phyloP scores from a whole-genome alignment of 2,888 invertebrate genomes.

The Caenorhabditis macrosperma region DNA sequence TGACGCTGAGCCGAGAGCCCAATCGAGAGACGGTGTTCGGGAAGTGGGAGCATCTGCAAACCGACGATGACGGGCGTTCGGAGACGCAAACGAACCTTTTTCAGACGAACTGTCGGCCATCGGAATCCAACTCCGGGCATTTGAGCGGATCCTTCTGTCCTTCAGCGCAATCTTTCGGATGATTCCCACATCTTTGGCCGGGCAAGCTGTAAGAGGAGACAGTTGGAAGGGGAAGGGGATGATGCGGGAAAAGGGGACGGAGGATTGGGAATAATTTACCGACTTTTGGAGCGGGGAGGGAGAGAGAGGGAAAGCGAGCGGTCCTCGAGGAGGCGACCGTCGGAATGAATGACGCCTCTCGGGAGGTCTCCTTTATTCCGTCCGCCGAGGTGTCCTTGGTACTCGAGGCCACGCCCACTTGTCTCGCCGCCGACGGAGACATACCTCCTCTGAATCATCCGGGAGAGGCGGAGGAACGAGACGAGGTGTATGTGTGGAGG shows the following conservation, averaged over 20 bases:
- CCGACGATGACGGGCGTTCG: no score
- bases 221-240: not conserved
- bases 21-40: conserved; percentile 19
- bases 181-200: conserved; percentile 43
- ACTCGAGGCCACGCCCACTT: conserved; percentile 47
- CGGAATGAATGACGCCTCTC: conserved; percentile 51
- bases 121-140: conserved; percentile 35
- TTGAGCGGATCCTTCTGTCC: conserved; percentile 14
- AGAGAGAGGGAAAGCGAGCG: conserved; percentile 13
- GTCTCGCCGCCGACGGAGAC: conserved; percentile 1
- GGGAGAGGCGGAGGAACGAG: not conserved
- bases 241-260: conserved; percentile 36
- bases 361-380: conserved; percentile 51
- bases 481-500: not conserved
- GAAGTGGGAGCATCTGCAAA: conserved; percentile 27
- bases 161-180: conserved; percentile 23
- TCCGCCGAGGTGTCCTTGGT: conserved; percentile 47
- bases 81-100: conserved; percentile 10
- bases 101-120: conserved; percentile 18
- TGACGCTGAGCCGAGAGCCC: conserved; percentile 24
- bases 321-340: conserved; percentile 19
- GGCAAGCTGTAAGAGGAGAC: conserved; percentile 15
- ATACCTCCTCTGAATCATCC: conserved; percentile 37
- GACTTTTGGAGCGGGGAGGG: conserved; percentile 13
- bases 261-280: conserved; percentile 21